A percentile compares a stretch with the other conserved stretches of the same genome.
Evolutionary conservation across 2,113 vertebrate genomes (phyloP).

Genomic region (Bubo bubo): DNA sequence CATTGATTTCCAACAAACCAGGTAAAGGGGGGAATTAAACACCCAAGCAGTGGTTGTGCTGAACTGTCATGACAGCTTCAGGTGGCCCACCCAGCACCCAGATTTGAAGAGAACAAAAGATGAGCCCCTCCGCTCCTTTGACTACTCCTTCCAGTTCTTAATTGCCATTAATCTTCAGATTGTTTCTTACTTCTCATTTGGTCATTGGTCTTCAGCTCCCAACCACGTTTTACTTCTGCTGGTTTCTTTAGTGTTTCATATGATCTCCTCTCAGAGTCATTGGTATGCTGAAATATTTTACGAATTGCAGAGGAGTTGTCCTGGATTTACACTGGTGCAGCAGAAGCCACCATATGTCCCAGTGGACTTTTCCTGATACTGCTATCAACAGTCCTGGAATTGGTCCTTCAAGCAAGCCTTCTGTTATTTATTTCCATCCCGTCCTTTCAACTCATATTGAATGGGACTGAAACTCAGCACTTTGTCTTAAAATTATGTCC

Average conservation of each 20-base stretch:
- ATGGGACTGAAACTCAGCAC: neutral
- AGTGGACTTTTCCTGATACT: neutral
- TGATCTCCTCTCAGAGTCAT: neutral
- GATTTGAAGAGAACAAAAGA: neutral
- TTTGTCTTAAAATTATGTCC: conserved; percentile 17
- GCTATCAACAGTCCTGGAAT: neutral
- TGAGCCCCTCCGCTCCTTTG: neutral
- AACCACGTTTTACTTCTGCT: neutral
- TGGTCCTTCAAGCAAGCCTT: neutral
- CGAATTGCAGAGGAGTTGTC: neutral
- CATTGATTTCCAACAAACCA: neutral
- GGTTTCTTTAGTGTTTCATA: neutral
- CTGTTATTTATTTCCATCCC: conserved; percentile 8
- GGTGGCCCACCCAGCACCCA: neutral
- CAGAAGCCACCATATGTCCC: neutral
- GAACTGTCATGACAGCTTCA: neutral
- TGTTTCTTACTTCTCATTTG: neutral
- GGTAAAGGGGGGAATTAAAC: neutral
- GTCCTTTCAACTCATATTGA: neutral
- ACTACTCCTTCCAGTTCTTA: neutral
- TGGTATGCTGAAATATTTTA: neutral
- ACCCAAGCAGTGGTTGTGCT: neutral
- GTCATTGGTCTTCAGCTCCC: neutral
- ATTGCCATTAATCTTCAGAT: neutral
- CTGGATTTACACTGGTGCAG: neutral